Conservation (phyloP, 2,113 vertebrate species). For the Protobothrops mucrosquamatus region DNA sequence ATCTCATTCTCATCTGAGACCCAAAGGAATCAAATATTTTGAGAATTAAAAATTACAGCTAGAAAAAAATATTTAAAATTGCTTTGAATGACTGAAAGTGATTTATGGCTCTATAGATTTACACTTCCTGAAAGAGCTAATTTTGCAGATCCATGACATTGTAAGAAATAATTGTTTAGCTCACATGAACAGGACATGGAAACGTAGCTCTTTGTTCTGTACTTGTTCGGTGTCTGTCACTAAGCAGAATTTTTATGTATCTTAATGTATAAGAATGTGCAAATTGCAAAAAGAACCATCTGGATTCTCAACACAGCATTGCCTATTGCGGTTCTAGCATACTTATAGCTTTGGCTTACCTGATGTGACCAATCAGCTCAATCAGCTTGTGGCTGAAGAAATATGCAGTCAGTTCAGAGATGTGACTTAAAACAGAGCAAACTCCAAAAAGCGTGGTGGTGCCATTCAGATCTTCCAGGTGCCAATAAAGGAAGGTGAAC, state of each 20-base stretch:
- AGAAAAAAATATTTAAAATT: too few species aligned
- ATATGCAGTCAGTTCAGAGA: constrained; percentile 92
- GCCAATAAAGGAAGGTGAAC: constrained; percentile 98
- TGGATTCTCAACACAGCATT: neutral
- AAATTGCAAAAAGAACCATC: neutral
- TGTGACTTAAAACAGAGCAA: constrained; percentile 91
- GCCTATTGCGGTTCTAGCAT: neutral
- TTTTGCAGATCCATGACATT: neutral
- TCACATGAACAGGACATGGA: neutral
- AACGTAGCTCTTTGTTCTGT: neutral
- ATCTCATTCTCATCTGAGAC: too few species aligned
- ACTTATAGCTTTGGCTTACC: constrained; percentile 70
- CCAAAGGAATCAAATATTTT: too few species aligned
- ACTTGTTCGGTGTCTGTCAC: neutral
- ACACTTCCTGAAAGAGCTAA: neutral
- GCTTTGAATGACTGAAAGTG: too few species aligned
- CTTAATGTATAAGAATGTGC: neutral
- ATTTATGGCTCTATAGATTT: too few species aligned
- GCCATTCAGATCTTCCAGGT: constrained; percentile 91
- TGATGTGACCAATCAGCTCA: constrained; percentile 95
- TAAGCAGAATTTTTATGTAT: neutral
- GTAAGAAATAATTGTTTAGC: neutral
- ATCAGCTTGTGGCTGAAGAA: constrained; percentile 98
- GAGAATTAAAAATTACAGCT: too few species aligned
- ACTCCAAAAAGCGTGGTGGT: constrained; percentile 94